Conservation (phyloP, 2,113 vertebrate species). For the Dicentrarchus labrax region DNA sequence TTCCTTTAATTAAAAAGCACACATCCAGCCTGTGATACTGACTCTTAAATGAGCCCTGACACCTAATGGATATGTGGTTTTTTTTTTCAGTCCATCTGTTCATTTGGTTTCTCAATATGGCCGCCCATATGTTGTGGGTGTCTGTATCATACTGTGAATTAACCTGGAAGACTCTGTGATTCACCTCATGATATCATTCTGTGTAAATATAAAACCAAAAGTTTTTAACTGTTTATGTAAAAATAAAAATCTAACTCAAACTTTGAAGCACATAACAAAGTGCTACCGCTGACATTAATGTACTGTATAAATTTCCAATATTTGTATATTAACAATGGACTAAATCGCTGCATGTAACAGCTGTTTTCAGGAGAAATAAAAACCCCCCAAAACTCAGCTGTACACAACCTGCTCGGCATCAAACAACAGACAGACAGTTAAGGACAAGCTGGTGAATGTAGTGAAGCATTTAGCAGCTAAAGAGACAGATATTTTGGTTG, state of each 20-base stretch:
- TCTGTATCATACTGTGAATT: constrained; percentile 41
- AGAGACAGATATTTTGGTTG: not conserved
- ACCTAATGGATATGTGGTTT: constrained; percentile 31
- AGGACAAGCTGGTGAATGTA: not conserved
- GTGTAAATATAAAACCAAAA: constrained; percentile 1
- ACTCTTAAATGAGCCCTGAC: constrained; percentile 46
- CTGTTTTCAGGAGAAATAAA: not conserved
- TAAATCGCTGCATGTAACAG: not conserved
- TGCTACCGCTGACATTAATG: not conserved
- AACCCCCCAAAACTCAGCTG: not conserved
- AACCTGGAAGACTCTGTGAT: constrained; percentile 29
- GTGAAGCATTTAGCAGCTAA: not conserved
- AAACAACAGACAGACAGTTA: no score
- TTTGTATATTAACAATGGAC: not conserved
- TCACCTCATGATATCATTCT: constrained; percentile 33
- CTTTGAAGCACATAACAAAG: not conserved
- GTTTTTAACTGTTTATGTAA: not conserved
- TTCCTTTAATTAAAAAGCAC: constrained; percentile 11
- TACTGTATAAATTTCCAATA: not conserved
- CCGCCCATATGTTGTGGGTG: constrained; percentile 53
- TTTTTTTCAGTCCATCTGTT: constrained; percentile 65
- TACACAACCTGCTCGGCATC: not conserved
- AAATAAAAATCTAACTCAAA: not conserved
- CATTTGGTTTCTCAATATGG: constrained; percentile 54
- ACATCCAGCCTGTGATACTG: constrained; percentile 12